A percentile compares a stretch with the other conserved stretches of the same genome.
Evolutionary conservation across 2,888 invertebrate genomes (phyloP).

Genomic region (Ferdinandea cuprea): DNA sequence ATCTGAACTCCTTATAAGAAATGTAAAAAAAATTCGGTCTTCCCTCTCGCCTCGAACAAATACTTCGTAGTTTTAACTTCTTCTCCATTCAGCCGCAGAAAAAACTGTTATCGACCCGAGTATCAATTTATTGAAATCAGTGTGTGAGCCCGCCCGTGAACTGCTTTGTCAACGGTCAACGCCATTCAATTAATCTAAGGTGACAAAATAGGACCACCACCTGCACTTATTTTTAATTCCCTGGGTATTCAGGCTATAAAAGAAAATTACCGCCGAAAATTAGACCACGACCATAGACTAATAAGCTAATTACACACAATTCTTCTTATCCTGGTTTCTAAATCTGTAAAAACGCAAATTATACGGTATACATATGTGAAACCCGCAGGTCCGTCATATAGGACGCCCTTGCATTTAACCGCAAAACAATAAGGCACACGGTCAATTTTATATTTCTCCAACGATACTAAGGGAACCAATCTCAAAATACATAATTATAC

Average conservation of each 20-base stretch:
- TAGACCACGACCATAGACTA: background rate
- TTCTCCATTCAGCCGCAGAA: too few relatives aligned
- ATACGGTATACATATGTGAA: background rate
- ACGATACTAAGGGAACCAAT: background rate
- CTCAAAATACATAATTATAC: constrained; percentile 39
- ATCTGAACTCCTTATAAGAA: too few relatives aligned
- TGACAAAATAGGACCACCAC: background rate
- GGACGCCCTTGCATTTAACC: constrained; percentile 24
- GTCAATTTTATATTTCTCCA: constrained; percentile 18
- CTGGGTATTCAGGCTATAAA: background rate
- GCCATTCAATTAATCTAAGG: too few relatives aligned
- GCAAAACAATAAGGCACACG: constrained; percentile 41
- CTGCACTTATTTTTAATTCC: background rate
- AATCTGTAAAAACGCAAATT: background rate
- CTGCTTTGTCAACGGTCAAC: too few relatives aligned
- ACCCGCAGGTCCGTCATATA: constrained; percentile 29
- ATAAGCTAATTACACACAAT: constrained; percentile 28
- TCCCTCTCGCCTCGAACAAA: too few relatives aligned
- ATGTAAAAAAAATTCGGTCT: too few relatives aligned
- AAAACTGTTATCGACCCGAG: too few relatives aligned
- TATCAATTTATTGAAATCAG: too few relatives aligned
- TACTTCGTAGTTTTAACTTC: too few relatives aligned
- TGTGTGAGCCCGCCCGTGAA: too few relatives aligned
- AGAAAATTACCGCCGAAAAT: constrained; percentile 30
- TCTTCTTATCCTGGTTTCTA: background rate